Conservation (phyloP, 2,797 vertebrate genomes). For the Gambusia yucatana region DNA sequence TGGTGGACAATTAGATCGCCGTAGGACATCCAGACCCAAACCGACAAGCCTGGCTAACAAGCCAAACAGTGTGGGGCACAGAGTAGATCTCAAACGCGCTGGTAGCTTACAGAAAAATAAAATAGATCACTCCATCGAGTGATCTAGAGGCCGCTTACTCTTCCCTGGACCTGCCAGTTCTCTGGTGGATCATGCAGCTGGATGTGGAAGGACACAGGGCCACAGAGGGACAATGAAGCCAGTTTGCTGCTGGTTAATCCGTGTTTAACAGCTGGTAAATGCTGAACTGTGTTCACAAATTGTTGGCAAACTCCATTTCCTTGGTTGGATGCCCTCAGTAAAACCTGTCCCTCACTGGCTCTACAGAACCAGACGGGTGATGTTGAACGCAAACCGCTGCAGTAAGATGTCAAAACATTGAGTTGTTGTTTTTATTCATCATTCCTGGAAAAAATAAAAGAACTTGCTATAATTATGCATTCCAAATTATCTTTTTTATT, state of each 20-base stretch:
- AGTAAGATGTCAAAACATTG: neutral
- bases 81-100: neutral
- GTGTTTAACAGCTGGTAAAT: neutral
- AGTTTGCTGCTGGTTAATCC: neutral
- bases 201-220: neutral
- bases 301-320: neutral
- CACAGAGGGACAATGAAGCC: neutral
- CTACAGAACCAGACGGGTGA: neutral
- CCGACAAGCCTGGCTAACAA: neutral
- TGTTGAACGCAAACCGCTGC: neutral
- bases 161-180: neutral
- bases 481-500: neutral
- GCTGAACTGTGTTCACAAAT: neutral
- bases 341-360: neutral
- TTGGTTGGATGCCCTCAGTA: neutral
- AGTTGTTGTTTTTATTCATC: neutral
- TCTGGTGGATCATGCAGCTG: neutral
- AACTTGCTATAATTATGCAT: neutral
- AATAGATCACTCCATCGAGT: neutral
- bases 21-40: neutral
- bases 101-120: neutral
- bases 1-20: neutral
- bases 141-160: no score
- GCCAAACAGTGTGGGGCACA: neutral
- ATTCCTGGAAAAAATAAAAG: neutral